A percentile compares a stretch with the other conserved stretches of the same genome.
Conservation (phyloP, 1,140 invertebrate genomes). For the Drosophila navojoa region DNA sequence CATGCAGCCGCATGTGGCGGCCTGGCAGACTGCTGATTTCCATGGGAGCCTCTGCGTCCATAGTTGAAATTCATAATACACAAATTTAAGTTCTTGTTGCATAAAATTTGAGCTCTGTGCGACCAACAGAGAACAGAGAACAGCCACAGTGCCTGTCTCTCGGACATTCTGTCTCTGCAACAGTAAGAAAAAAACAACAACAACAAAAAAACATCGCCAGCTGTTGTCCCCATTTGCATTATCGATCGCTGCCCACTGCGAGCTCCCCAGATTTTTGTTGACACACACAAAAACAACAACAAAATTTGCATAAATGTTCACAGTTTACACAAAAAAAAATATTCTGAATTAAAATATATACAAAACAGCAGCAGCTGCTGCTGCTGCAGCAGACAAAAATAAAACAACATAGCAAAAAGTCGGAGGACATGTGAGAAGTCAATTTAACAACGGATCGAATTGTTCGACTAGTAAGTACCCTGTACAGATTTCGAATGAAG, state of each 20-base stretch:
- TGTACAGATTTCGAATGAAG: not conserved
- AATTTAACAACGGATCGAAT: not conserved
- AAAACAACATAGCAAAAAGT: constrained; percentile 43
- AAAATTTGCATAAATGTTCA: constrained; percentile 73
- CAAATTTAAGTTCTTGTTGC: constrained; percentile 66
- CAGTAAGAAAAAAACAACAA: not conserved
- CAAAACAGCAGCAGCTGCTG: not conserved
- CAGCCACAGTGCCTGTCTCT: constrained; percentile 21
- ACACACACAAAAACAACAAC: constrained; percentile 71
- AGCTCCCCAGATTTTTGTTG: constrained; percentile 48
- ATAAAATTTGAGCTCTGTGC: constrained; percentile 2
- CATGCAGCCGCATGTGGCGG: not conserved
- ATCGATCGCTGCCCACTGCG: constrained; percentile 58
- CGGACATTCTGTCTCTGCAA: not conserved
- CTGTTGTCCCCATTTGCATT: constrained; percentile 60
- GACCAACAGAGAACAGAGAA: not conserved
- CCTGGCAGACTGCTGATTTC: not conserved
- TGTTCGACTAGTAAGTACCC: not conserved
- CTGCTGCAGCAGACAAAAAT: constrained; percentile 47
- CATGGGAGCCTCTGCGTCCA: not conserved
- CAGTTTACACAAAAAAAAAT: constrained; percentile 31
- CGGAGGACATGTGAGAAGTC: constrained; percentile 11
- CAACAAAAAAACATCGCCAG: constrained; percentile 20
- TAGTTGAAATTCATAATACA: constrained; percentile 68
- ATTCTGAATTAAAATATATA: constrained; percentile 14